These are phyloP conservation scores for Eristalinus sepulchralis DNA, from an alignment of 2,888 invertebrate species.

Conservation along the genomic window DNA sequence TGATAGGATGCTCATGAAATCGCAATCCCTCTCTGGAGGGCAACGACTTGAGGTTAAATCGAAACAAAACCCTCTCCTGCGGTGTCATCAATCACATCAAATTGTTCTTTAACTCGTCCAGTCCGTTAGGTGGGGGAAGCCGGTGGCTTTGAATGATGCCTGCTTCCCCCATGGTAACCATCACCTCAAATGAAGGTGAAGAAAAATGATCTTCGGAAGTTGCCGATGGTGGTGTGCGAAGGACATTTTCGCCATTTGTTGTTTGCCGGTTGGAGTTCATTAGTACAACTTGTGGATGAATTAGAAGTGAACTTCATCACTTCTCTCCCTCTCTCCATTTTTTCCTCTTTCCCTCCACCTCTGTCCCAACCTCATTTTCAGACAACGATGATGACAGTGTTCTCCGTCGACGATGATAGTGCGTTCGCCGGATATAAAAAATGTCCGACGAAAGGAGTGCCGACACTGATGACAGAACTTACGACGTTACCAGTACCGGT, in stretches of 20 bases:
- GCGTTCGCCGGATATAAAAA: too few species aligned
- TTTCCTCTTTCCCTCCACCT: too few species aligned
- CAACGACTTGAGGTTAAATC: conserved; percentile 38
- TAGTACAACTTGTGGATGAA: background rate
- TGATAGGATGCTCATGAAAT: background rate
- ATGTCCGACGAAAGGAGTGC: too few species aligned
- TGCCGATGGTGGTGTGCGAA: too few species aligned
- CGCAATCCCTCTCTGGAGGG: background rate
- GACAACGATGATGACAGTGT: too few species aligned
- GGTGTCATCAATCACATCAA: conserved; percentile 54
- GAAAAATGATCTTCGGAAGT: conserved; percentile 7
- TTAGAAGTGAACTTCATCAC: too few species aligned
- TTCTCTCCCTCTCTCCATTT: too few species aligned
- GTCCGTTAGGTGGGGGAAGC: background rate
- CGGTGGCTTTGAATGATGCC: background rate
- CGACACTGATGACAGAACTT: too few species aligned
- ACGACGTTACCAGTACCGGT: too few species aligned
- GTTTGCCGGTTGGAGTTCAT: conserved; percentile 49
- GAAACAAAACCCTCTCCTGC: conserved; percentile 22
- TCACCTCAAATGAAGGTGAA: conserved; percentile 10
- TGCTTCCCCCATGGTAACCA: background rate
- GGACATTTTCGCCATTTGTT: conserved; percentile 5
- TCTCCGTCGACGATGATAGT: too few species aligned
- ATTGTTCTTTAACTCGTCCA: conserved; percentile 45
- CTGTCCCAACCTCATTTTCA: too few species aligned